Evolutionary conservation across 2,113 vertebrate genomes (phyloP), one percentile per base, ranked within the genome.

Genomic region (Camarhynchus parvulus): DNA sequence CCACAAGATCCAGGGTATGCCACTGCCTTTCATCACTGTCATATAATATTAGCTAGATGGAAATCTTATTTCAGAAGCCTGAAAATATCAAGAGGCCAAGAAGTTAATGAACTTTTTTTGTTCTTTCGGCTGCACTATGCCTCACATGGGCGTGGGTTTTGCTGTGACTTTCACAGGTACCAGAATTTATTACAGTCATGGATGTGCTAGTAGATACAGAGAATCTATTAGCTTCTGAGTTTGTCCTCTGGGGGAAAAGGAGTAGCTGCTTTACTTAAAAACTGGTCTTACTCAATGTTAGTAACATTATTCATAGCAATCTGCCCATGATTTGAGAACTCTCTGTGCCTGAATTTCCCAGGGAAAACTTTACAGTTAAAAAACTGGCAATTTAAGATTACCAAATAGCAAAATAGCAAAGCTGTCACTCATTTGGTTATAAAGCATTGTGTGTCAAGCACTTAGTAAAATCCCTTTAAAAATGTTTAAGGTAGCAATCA

Each of bases 211-310:
- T 77, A 91, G 75, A 95, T 88, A 70, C 7, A 83, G 58, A 92
- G 59, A 83, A 82, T 13, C 11, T 27, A 37, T 89, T 90, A 58
- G 30, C 61, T 86, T 80, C 83, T 89, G 72, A 28, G 46, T 77
- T 95, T 92, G 37, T 92, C 94, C 90, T 95, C 74, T 86, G 39
- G 75, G 85, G 83, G 11, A 92, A 90, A 90, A 96, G 88, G 68
- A 95, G 78, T 92, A 94, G 72, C 78, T 90, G 63, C 66, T 94
- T 90, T 80, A 85, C 28, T 50, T 82, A 90, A 90, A 93, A 92
- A 58, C 39, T 83, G 28, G 47, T 59, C 52, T 95, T 83, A 44
- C 50, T 88, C 42, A 62, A 74, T 37, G 50, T 31, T 91, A 94
- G 79, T 79, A 91, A 80, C 47, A 55, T 64, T 92, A 79, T 90